Percentiles rank a stretch among this genome's conserved stretches.
phyloP scores from a whole-genome alignment of 1,140 invertebrate species.

The Brachionus paranguensis region DNA sequence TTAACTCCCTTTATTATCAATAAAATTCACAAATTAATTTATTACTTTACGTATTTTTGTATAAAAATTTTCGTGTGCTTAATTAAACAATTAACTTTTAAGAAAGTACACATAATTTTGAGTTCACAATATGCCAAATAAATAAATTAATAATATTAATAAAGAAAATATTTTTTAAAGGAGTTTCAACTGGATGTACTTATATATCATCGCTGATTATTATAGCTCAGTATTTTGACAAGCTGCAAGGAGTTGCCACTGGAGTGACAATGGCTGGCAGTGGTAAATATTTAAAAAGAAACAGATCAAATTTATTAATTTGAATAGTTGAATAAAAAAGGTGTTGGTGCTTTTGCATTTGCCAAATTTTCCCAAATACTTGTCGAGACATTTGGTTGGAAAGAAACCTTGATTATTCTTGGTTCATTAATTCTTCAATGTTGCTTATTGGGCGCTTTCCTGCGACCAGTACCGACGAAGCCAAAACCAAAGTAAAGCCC shows the following conservation, averaged over 20 bases:
- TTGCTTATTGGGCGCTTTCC: constrained; percentile 18
- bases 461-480: constrained; percentile 3
- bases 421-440: constrained; percentile 27
- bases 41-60: too few relatives aligned
- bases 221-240: constrained; percentile 85
- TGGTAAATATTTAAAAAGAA: constrained; percentile 41
- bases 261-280: constrained; percentile 66
- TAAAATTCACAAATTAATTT: too few relatives aligned
- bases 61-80: too few relatives aligned
- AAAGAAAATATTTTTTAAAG: constrained; percentile 44
- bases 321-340: constrained; percentile 36
- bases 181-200: constrained; percentile 45
- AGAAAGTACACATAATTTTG: too few relatives aligned
- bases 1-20: too few relatives aligned
- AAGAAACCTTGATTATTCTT: constrained; percentile 41
- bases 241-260: constrained; percentile 78
- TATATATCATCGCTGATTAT: constrained; percentile 67
- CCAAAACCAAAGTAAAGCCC: neutral
- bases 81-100: too few relatives aligned
- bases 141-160: too few relatives aligned
- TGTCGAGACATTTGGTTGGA: constrained; percentile 48
- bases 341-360: constrained; percentile 51
- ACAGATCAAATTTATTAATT: neutral
- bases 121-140: too few relatives aligned
- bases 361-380: constrained; percentile 46